Conservation (phyloP, 2,888 invertebrate species). For the Mythimna pallens region DNA sequence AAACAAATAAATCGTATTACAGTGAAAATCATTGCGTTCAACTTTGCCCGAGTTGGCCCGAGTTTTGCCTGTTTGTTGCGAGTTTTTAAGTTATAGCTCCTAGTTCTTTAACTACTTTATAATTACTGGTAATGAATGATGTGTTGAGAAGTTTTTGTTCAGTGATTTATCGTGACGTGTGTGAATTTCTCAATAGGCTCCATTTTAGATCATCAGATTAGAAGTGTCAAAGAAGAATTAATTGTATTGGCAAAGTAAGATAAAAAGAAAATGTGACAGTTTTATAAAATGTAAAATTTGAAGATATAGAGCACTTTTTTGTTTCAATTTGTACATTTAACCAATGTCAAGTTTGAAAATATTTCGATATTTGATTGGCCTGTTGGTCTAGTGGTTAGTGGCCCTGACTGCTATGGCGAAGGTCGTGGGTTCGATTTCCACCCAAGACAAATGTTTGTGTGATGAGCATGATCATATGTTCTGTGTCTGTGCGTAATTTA, state of each 20-base stretch:
- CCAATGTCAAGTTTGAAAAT: too few species aligned
- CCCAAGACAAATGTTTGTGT: too few species aligned
- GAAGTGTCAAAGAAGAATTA: not conserved
- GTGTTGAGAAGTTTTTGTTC: conserved; percentile 10
- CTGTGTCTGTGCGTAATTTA: too few species aligned
- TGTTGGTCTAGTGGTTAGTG: too few species aligned
- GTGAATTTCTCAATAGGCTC: too few species aligned
- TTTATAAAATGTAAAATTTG: not conserved
- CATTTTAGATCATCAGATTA: conserved; percentile 6
- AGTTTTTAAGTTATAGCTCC: conserved; percentile 64
- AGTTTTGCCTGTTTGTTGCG: conserved; percentile 57
- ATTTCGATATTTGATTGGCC: too few species aligned
- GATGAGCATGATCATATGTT: too few species aligned
- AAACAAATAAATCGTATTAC: conserved; percentile 80
- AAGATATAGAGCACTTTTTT: too few species aligned
- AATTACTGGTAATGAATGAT: conserved; percentile 56
- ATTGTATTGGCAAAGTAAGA: not conserved
- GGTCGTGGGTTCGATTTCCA: too few species aligned
- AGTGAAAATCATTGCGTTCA: conserved; percentile 63
- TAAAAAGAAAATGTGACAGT: not conserved
- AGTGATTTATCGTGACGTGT: conserved; percentile 10
- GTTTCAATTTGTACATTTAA: too few species aligned
- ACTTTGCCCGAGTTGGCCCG: conserved; percentile 56
- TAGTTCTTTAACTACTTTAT: conserved; percentile 54
- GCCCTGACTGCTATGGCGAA: too few species aligned